Base-by-base conservation (phyloP, 2,797 vertebrate genomes). In the Meda fulgida region DNA sequence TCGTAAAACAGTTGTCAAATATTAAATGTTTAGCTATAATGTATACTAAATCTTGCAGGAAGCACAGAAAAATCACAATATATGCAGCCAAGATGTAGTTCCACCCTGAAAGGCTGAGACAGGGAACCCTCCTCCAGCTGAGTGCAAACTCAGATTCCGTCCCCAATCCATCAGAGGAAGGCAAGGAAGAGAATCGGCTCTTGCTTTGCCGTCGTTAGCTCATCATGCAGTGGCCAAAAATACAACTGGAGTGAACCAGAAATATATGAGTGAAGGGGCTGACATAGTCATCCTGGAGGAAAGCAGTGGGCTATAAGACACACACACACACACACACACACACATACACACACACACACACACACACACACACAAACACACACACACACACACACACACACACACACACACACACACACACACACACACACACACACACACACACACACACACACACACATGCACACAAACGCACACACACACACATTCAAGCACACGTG, bases 151-250 rank as follows among this genome's bases (percentile, higher is more conserved):
- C 65, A 7, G 9, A 79, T 81, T 55, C 71, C 34, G 31, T 66
- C 71, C 75, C 34, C 55, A 81, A 84, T 72, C 78, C 86, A 84
- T 87, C 82, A 84, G 34, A 65, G 31, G 5, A 46, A 21, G 14
- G 23, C 31, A 13, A 65, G 67, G 53, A 43, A 46, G 31, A 70
- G 66, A 79, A 76, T 51, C 14, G 11, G 19, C 67, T 60, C 66
- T 58, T 29, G 75, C 16, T 80, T 65, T 26, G 13, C 55, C 84
- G 11, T 51, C 29, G 1, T 16, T 51, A 31, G 2, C 58, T 48
- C 31, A 53, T 76, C 46, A 78, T 31, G 66, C 43, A 16, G 79
- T 78, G 73, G 84, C 78, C 78, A 84, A 84, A 86, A 86, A 86
- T 86, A 89, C 23, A 78, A 81, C 9, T 16, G 3, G 38, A 60